A percentile compares a stretch with the other conserved stretches of the same genome.
These are phyloP conservation scores for Pyrrhosoma nymphula DNA, from an alignment of 2,888 invertebrate species.

Conservation along the genomic window DNA sequence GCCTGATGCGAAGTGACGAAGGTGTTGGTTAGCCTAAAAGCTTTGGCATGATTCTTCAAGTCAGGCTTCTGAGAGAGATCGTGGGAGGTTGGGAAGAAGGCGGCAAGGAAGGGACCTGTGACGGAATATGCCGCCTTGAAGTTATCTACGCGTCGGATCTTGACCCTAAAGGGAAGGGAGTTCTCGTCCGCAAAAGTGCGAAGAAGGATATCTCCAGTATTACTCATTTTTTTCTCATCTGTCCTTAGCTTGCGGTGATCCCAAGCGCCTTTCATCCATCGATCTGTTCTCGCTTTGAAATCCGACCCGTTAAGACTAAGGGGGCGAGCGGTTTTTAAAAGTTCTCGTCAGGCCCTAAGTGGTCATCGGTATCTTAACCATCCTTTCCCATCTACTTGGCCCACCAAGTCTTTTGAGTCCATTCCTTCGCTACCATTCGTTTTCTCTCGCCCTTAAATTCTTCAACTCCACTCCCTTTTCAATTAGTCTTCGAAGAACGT, in stretches of 20 bases:
- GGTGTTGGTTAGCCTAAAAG: constrained; percentile 48
- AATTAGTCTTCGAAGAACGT: too few relatives aligned
- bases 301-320: not conserved
- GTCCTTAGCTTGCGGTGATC: not conserved
- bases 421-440: not conserved
- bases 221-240: not conserved
- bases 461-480: not conserved
- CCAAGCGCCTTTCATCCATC: not conserved
- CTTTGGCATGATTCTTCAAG: constrained; percentile 51
- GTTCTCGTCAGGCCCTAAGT: not conserved
- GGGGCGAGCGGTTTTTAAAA: not conserved
- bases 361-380: not conserved
- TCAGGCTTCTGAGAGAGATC: not conserved
- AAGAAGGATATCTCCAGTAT: constrained; percentile 7
- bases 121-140: not conserved
- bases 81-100: not conserved
- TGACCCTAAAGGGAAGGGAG: not conserved
- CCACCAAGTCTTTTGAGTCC: not conserved
- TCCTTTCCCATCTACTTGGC: not conserved
- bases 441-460: not conserved
- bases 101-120: not conserved
- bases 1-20: constrained; percentile 24
- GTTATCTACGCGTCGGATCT: constrained; percentile 55
- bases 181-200: constrained; percentile 42
- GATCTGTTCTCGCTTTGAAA: constrained; percentile 51